Percentiles rank a stretch among this genome's conserved stretches.
Evolutionary conservation across 2,113 vertebrate species (phyloP).

Genomic region (Eptatretus burgeri): DNA sequence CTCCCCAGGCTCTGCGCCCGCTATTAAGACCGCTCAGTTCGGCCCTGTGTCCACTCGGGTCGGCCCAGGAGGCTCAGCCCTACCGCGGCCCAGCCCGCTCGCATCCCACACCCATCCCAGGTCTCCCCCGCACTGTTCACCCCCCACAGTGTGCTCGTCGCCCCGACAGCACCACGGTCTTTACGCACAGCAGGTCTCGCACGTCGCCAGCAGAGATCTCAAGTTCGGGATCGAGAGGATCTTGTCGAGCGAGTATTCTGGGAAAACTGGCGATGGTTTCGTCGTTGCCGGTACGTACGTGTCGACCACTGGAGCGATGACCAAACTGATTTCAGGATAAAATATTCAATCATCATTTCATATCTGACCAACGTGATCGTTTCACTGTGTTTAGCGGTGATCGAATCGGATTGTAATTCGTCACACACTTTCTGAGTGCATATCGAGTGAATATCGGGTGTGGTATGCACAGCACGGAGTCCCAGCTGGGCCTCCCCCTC

Average conservation of each 20-base stretch:
- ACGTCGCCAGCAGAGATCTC: constrained; percentile 1
- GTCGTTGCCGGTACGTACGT: background rate
- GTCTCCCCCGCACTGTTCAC: background rate
- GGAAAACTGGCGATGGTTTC: background rate
- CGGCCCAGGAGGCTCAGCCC: background rate
- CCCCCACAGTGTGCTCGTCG: background rate
- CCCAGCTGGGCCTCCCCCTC: too few relatives aligned
- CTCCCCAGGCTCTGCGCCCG: background rate
- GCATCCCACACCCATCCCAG: background rate
- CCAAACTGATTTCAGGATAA: too few relatives aligned
- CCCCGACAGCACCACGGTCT: background rate
- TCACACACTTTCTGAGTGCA: too few relatives aligned
- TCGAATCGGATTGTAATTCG: too few relatives aligned
- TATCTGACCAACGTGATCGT: too few relatives aligned
- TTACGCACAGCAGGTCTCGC: constrained; percentile 3
- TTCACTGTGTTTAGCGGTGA: too few relatives aligned
- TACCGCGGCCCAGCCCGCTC: background rate
- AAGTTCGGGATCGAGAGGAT: constrained; percentile 6
- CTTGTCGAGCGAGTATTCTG: background rate
- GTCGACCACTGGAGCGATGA: too few relatives aligned
- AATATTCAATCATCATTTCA: too few relatives aligned
- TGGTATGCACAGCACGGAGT: too few relatives aligned
- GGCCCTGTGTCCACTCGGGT: background rate
- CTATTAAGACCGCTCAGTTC: background rate
- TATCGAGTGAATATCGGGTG: too few relatives aligned